phyloP scores from a whole-genome alignment of 2,113 vertebrate genomes.

The Leptobrachium leishanense region DNA sequence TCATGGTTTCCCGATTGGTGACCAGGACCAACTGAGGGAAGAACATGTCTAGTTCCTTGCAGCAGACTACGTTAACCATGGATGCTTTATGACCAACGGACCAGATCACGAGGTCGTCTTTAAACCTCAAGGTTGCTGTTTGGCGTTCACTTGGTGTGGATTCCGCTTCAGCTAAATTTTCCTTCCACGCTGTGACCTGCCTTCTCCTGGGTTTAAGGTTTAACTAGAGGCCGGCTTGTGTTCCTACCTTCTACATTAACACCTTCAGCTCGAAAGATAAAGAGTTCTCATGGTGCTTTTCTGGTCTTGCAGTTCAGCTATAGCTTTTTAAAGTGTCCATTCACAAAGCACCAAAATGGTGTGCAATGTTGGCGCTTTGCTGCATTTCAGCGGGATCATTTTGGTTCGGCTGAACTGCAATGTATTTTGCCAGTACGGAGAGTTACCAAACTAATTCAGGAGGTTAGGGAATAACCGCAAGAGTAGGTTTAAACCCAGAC shows the following conservation, averaged over 20 bases:
- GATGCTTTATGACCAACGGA: neutral
- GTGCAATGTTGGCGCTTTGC: too few relatives aligned
- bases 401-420: too few relatives aligned
- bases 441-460: too few relatives aligned
- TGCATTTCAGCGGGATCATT: too few relatives aligned
- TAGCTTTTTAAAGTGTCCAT: too few relatives aligned
- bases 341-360: too few relatives aligned
- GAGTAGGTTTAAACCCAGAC: too few relatives aligned
- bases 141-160: slow-evolving; percentile 43
- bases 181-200: slow-evolving; percentile 41
- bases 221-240: slow-evolving; percentile 37
- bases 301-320: neutral
- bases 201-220: slow-evolving; percentile 40
- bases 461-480: too few relatives aligned
- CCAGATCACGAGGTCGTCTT: slow-evolving; percentile 25
- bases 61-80: neutral
- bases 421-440: too few relatives aligned
- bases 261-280: slow-evolving; percentile 10
- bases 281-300: neutral
- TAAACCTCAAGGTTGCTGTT: slow-evolving; percentile 39
- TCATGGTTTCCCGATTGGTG: too few relatives aligned
- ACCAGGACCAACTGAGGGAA: too few relatives aligned
- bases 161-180: slow-evolving; percentile 45
- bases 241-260: slow-evolving; percentile 32
- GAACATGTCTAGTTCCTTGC: too few relatives aligned